phyloP scores from a whole-genome alignment of 2,797 vertebrate genomes.

The Chiroxiphia lanceolata region DNA sequence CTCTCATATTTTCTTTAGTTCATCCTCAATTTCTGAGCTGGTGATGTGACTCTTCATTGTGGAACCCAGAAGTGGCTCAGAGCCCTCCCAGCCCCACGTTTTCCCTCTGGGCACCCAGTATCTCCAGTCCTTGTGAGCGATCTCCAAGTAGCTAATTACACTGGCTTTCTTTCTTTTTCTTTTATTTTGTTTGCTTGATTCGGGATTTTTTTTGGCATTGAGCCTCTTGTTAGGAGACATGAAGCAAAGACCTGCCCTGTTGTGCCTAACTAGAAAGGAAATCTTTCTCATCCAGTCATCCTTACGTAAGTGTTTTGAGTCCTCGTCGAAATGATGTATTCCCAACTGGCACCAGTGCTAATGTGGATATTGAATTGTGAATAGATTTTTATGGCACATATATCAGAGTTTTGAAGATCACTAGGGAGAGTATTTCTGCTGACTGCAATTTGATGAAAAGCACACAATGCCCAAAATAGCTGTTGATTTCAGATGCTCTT shows the following conservation, averaged over 20 bases:
- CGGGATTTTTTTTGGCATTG: not conserved
- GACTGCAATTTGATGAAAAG: slow-evolving; percentile 32
- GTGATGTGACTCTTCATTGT: not conserved
- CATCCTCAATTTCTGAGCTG: not conserved
- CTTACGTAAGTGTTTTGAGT: slow-evolving; percentile 3
- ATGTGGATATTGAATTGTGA: slow-evolving; percentile 55
- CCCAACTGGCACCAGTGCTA: not conserved
- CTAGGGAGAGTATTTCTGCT: not conserved
- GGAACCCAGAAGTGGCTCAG: not conserved
- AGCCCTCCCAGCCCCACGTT: not conserved
- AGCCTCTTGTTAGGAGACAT: not conserved
- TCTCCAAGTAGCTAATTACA: not conserved
- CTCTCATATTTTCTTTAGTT: not conserved
- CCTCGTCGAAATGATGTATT: slow-evolving; percentile 5
- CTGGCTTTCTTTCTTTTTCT: not conserved
- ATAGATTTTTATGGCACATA: slow-evolving; percentile 40
- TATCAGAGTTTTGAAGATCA: slow-evolving; percentile 24
- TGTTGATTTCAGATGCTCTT: not conserved
- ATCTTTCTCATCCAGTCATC: slow-evolving; percentile 14
- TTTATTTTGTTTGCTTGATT: not conserved
- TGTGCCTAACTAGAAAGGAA: slow-evolving; percentile 31
- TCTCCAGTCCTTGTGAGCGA: not conserved
- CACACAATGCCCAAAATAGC: not conserved
- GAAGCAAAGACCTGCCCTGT: not conserved
- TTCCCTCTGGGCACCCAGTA: not conserved